Evolutionary conservation across 2,888 invertebrate species (phyloP).

Genomic region (Eremobia ochroleuca): DNA sequence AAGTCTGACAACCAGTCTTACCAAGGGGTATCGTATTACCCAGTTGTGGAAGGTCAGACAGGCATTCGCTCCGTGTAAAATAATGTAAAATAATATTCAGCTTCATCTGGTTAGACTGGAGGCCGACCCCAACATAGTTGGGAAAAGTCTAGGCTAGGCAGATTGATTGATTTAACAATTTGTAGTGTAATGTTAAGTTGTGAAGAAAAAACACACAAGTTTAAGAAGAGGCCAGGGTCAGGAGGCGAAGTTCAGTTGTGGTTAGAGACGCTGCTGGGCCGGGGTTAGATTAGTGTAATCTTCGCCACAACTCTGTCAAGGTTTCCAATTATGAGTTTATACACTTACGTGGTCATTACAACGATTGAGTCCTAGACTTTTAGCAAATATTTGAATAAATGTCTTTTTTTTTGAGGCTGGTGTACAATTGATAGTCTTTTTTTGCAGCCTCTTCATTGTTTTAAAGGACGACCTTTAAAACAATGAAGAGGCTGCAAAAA

Average conservation of each 20-base stretch:
- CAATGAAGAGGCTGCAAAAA: too few species aligned
- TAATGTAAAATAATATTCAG: neutral
- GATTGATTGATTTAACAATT: neutral
- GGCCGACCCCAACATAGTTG: too few species aligned
- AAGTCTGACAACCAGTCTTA: neutral
- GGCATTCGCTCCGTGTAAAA: neutral
- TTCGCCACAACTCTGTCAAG: conserved; percentile 83
- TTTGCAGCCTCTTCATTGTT: neutral
- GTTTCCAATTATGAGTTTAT: conserved; percentile 73
- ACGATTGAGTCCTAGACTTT: conserved; percentile 54
- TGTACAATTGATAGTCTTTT: neutral
- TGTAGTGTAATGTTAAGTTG: conserved; percentile 16
- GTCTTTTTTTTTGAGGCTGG: conserved; percentile 6
- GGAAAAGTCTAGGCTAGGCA: neutral
- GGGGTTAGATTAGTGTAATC: conserved; percentile 83
- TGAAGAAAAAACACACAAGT: conserved; percentile 39
- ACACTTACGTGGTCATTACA: conserved; percentile 67
- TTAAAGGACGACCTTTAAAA: too few species aligned
- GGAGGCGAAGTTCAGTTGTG: conserved; percentile 80
- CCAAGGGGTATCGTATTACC: neutral
- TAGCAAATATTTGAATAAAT: conserved; percentile 45
- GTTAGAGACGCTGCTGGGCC: conserved; percentile 71
- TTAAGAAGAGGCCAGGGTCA: conserved; percentile 73
- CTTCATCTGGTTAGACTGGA: neutral
- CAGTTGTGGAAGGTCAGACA: neutral